Evolutionary conservation across 2,113 vertebrate genomes (phyloP), one percentile per base, ranked within the genome.

Genomic region (Zosterops japonicus): DNA sequence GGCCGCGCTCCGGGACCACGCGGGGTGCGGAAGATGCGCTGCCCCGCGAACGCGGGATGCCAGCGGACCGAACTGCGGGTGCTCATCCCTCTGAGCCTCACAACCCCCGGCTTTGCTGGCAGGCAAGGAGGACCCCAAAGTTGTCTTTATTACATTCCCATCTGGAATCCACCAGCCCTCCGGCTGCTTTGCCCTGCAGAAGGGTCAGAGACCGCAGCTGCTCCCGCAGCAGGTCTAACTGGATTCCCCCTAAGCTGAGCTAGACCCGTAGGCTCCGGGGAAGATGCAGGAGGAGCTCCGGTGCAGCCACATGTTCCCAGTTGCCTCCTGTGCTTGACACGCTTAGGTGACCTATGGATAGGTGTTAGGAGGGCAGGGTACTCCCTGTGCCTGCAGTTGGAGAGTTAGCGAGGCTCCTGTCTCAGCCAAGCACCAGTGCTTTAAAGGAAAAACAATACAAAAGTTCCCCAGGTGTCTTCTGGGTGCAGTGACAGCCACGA

Each of bases 291-390:
- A 79, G 33, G 5, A 33, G 57, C 52, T 47, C 42, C 0, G 0
- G 36, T 23, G 42, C 53, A 56, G 57, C 25, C 39, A 4, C 7
- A 15, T 0, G 1, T n/a, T 80, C 39, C 53, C 50, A 11, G 24
- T 12, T 47, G 12, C 9, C 15, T 31, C 39, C 29, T 15, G 0
- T 28, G 19, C 83, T 52, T 75, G 52, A 44, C n/a, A n/a, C 36
- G 27, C 6, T 14, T 7, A 14, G 13, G 42, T 31, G 22, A 46
- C 15, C 24, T 3, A 4, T 0, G 11, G 56, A 41, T 8, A 3
- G 4, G 27, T 12, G 21, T 31, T 15, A 23, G 42, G 24, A 70
- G 78, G 70, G 53, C 36, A 68, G 75, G 23, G 15, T 57, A 36
- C 2, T 6, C 25, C 4, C 20, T 13, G 2, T 24, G 28, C 59